These are phyloP conservation scores for Melanostoma mellinum DNA, from an alignment of 2,888 invertebrate genomes.

Conservation along the genomic window DNA sequence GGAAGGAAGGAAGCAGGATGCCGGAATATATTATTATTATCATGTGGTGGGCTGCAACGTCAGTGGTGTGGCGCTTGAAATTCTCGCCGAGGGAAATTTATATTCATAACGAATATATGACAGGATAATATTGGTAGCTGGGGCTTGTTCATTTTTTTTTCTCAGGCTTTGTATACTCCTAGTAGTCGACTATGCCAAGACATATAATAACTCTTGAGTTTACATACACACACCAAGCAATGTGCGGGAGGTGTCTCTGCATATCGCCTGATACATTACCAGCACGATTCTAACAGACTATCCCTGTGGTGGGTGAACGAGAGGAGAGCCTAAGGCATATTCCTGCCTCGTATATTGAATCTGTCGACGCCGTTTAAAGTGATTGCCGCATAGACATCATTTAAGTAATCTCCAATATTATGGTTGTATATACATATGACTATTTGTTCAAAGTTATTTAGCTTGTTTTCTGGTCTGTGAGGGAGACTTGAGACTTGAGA, in stretches of 20 bases:
- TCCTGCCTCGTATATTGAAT: constrained; percentile 69
- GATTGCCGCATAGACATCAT: constrained; percentile 72
- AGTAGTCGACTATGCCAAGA: constrained; percentile 35
- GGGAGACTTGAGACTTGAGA: constrained; percentile 17
- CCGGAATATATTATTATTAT: constrained; percentile 72
- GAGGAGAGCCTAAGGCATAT: constrained; percentile 37
- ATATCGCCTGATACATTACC: constrained; percentile 67
- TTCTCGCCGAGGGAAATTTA: constrained; percentile 76
- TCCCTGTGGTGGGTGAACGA: constrained; percentile 49
- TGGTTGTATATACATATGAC: constrained; percentile 35
- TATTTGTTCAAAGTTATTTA: constrained; percentile 68
- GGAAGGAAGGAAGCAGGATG: constrained; percentile 64
- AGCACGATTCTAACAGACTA: constrained; percentile 29
- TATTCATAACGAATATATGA: constrained; percentile 76
- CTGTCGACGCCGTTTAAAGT: constrained; percentile 72
- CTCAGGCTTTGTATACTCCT: background rate
- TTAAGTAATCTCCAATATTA: constrained; percentile 55
- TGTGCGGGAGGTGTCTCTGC: constrained; percentile 64
- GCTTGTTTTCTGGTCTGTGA: constrained; percentile 41
- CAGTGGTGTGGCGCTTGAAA: constrained; percentile 55
- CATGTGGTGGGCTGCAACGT: constrained; percentile 36
- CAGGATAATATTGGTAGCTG: constrained; percentile 70
- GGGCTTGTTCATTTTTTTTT: constrained; percentile 61
- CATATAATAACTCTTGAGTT: constrained; percentile 66
- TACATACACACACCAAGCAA: constrained; percentile 12